Percentiles rank a stretch among this genome's conserved stretches.
These are phyloP conservation scores for Microhierax caerulescens DNA, from an alignment of 2,797 vertebrate species.

Conservation along the genomic window DNA sequence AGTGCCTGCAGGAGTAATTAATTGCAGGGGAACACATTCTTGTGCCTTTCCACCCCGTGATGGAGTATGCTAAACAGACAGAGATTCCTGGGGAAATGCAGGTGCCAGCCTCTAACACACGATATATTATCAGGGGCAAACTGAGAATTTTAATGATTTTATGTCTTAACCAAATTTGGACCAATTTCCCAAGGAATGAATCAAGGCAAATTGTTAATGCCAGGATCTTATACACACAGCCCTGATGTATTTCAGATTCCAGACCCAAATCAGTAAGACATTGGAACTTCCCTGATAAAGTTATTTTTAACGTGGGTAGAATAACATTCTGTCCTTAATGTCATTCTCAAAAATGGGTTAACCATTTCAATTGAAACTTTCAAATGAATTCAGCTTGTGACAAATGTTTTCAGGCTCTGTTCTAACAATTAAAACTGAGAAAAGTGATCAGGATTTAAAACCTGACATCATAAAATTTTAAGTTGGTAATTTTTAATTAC, in stretches of 20 bases:
- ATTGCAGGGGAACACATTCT: background rate
- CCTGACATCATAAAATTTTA: background rate
- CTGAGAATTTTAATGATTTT: background rate
- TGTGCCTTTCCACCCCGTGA: background rate
- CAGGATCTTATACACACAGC: background rate
- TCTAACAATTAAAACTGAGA: background rate
- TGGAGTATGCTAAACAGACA: background rate
- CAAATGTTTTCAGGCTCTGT: background rate
- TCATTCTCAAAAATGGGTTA: background rate
- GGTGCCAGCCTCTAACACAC: fast-evolving
- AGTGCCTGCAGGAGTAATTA: background rate
- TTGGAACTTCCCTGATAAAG: background rate
- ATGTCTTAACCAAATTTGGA: background rate
- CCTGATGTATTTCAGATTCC: background rate
- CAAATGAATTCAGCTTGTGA: background rate
- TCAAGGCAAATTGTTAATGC: background rate
- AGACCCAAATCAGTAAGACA: background rate
- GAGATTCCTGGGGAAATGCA: background rate
- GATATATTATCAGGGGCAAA: background rate
- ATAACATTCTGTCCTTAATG: background rate
- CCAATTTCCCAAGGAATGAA: background rate
- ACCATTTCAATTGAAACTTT: background rate
- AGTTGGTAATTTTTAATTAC: background rate
- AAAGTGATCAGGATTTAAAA: background rate
- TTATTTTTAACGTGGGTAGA: background rate